Conservation (phyloP, 2,888 invertebrate genomes). For the Oxyteleia sp. region DNA sequence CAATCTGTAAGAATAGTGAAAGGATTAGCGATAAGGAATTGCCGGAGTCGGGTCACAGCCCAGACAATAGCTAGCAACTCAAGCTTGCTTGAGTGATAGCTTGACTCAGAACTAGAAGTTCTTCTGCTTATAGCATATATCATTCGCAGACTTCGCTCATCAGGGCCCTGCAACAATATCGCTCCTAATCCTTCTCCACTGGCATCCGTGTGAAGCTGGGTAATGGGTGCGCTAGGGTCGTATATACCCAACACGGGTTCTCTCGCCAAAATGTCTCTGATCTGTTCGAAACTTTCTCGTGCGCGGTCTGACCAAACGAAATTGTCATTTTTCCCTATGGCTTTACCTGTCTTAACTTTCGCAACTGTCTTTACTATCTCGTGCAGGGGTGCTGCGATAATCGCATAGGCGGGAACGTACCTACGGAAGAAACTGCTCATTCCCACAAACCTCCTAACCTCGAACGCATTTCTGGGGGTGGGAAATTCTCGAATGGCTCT, state of each 20-base stretch:
- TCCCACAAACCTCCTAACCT: too few relatives aligned
- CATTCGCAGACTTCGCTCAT: slow-evolving; percentile 67
- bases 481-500: too few relatives aligned
- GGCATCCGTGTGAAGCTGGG: slow-evolving; percentile 31
- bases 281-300: background rate
- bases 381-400: too few relatives aligned
- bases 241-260: slow-evolving; percentile 13
- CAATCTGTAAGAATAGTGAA: slow-evolving; percentile 55
- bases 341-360: slow-evolving; percentile 9
- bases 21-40: slow-evolving; percentile 10
- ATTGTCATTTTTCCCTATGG: background rate
- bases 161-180: slow-evolving; percentile 29
- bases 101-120: background rate
- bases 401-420: too few relatives aligned
- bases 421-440: too few relatives aligned
- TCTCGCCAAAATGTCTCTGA: background rate
- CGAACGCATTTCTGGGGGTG: too few relatives aligned
- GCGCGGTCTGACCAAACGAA: slow-evolving; percentile 7
- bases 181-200: slow-evolving; percentile 20
- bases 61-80: slow-evolving; percentile 33
- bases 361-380: too few relatives aligned
- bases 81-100: slow-evolving; percentile 34
- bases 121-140: slow-evolving; percentile 73
- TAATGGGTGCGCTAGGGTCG: slow-evolving; percentile 10
- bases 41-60: slow-evolving; percentile 60